Base-by-base conservation (phyloP, 2,888 invertebrate species). In the Galeruca laticollis region DNA sequence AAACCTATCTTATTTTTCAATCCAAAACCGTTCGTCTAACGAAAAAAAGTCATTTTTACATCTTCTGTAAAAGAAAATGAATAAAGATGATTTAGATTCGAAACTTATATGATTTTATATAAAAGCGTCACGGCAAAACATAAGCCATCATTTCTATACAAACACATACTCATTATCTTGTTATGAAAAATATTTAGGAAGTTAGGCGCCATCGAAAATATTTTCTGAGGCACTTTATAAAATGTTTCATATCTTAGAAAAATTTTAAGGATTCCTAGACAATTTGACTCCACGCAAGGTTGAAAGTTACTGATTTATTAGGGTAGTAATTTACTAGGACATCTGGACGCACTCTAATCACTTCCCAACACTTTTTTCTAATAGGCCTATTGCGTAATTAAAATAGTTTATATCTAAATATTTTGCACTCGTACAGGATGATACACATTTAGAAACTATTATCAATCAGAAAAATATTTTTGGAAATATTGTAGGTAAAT, bases 191-290 rank as follows among this genome's bases (percentile, higher is more conserved):
- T 47, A 18, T 18, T 47, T 18, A 47, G 47, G 47, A 47, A 18
- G 18, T 47, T 47, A n/a, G 21, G 43, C 43, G 54, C 52, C 63
- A n/a, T 54, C 20, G 21, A 11, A 35, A 57, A 35, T 57, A 57
- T 57, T 35, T 35, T 57, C 56, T 15, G 11, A 33, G 33, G n/a
- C 10, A 35, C 10, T 35, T 49, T 26, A 59, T 61, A n/a, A 63
- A 63, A 63, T 73, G 60, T 64, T 64, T 54, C 26, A 18, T 65
- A 72, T 70, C 73, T 71, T 40, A 62, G 6, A 20, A 54, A 61
- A 68, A 72, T 74, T 60, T 64, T 49, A 40, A 52, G 68, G 54
- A 73, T 74, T 71, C 73, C 62, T 70, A 69, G 66, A 69, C 71
- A 65, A 69, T 71, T 66, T 60, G 71, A 70, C 64, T 56, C 72